These are phyloP conservation scores for Chondrosia reniformis DNA, from an alignment of 37 sponge, comb jelly and placozoan genomes.

Conservation along the genomic window DNA sequence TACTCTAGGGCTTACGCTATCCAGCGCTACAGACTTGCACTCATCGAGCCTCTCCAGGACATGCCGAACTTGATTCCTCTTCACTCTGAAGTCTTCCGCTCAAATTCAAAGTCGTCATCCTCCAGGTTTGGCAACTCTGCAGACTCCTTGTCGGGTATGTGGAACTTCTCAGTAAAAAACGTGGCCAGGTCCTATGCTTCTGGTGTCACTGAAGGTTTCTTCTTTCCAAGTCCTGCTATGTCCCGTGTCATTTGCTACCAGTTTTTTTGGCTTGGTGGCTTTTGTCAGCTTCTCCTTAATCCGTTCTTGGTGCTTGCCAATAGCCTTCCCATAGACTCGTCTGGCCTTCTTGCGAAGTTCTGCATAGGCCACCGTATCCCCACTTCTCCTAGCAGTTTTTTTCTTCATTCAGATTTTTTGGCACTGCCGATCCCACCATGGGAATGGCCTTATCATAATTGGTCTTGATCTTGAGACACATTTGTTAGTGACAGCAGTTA, in stretches of 20 bases:
- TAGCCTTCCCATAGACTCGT: not conserved
- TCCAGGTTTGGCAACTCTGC: not conserved
- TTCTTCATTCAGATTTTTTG: not conserved
- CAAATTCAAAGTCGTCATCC: not conserved
- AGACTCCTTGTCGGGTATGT: not conserved
- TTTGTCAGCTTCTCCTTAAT: not conserved
- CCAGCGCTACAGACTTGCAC: not conserved
- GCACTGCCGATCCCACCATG: not conserved
- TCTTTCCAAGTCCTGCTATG: not conserved
- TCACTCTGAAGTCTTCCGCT: not conserved
- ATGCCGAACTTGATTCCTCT: not conserved
- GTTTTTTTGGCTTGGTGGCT: not conserved
- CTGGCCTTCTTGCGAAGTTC: not conserved
- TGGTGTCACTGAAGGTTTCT: not conserved
- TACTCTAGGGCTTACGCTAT: not conserved
- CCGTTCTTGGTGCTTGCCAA: not conserved
- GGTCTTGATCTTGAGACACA: not conserved
- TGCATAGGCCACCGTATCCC: not conserved
- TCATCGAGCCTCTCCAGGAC: not conserved
- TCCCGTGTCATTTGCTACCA: not conserved
- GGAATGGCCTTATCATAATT: not conserved
- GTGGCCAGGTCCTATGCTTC: not conserved
- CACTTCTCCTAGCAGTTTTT: not conserved
- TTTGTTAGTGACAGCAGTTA: not conserved
- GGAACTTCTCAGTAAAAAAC: not conserved